Conservation (phyloP, 1,140 invertebrate genomes). For the Drosophila pseudoobscura region DNA sequence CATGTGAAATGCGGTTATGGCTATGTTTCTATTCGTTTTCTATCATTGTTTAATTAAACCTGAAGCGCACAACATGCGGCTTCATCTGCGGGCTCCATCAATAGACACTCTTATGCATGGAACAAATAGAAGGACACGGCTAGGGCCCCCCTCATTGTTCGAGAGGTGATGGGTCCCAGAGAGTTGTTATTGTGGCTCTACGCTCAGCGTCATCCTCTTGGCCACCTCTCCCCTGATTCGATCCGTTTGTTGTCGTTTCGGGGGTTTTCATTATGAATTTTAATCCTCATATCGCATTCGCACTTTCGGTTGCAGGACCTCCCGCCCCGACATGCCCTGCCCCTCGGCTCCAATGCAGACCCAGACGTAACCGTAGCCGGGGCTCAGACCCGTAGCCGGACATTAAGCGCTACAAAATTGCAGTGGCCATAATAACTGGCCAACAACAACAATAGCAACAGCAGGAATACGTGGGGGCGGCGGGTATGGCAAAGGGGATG, state of each 20-base stretch:
- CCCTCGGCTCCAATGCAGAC: not conserved
- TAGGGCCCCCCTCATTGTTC: not conserved
- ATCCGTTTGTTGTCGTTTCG: slow-evolving; percentile 54
- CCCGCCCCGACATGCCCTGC: not conserved
- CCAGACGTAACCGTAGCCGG: not conserved
- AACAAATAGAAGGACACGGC: slow-evolving; percentile 34
- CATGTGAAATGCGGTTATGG: slow-evolving; percentile 31
- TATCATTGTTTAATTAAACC: slow-evolving; percentile 80
- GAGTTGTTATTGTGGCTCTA: slow-evolving; percentile 12
- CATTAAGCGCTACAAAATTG: slow-evolving; percentile 79
- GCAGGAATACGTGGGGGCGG: slow-evolving; percentile 29
- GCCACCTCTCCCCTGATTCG: slow-evolving; percentile 17
- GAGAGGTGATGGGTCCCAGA: not conserved
- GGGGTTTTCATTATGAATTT: slow-evolving; percentile 77
- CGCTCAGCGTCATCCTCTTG: slow-evolving; percentile 8
- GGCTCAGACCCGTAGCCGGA: slow-evolving; percentile 42
- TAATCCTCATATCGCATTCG: slow-evolving; percentile 80
- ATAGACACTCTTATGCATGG: slow-evolving; percentile 7
- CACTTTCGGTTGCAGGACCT: slow-evolving; percentile 67
- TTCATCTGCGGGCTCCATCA: slow-evolving; percentile 53
- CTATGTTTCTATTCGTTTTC: slow-evolving; percentile 52
- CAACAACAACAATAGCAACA: slow-evolving; percentile 50
- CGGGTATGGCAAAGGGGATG: not conserved
- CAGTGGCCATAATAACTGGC: slow-evolving; percentile 78
- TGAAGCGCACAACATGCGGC: slow-evolving; percentile 77